phyloP scores from a whole-genome alignment of 2,113 vertebrate genomes.

The Chitala chitala region DNA sequence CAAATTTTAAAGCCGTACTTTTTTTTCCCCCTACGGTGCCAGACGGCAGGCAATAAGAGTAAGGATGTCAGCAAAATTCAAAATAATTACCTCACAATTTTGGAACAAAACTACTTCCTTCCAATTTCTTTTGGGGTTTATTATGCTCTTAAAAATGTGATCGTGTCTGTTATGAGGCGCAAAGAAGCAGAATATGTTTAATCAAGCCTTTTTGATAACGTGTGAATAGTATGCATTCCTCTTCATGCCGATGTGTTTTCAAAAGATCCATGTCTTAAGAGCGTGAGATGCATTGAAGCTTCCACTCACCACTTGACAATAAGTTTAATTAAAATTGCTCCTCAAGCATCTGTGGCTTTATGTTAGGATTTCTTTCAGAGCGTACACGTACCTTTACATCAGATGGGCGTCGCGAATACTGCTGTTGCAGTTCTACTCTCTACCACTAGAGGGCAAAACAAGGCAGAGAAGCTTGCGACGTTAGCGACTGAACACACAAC shows the following conservation, averaged over 20 bases:
- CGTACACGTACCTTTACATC: conserved; percentile 25
- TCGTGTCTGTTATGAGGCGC: conserved; percentile 25
- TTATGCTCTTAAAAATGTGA: conserved; percentile 19
- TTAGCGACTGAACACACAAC: too few relatives aligned
- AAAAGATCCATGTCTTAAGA: conserved; percentile 26
- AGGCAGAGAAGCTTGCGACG: too few relatives aligned
- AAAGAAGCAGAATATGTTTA: conserved; percentile 19
- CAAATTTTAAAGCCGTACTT: neutral
- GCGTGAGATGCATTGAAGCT: conserved; percentile 35
- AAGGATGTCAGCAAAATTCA: conserved; percentile 28
- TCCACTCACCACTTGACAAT: conserved; percentile 41
- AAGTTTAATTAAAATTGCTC: conserved; percentile 45
- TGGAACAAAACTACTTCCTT: conserved; percentile 37
- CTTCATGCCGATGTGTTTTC: conserved; percentile 26
- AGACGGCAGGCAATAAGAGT: conserved; percentile 15
- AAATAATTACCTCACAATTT: conserved; percentile 45
- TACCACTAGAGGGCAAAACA: conserved; percentile 73
- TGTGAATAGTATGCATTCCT: conserved; percentile 28
- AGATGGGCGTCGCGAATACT: conserved; percentile 17
- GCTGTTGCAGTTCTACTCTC: conserved; percentile 47
- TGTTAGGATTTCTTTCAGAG: conserved; percentile 33
- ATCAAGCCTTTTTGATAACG: conserved; percentile 37
- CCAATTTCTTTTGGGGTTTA: conserved; percentile 17
- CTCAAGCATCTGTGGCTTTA: conserved; percentile 41
- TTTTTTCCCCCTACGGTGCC: neutral